phyloP scores from a whole-genome alignment of 2,888 invertebrate species.

The Nowickia ferox region DNA sequence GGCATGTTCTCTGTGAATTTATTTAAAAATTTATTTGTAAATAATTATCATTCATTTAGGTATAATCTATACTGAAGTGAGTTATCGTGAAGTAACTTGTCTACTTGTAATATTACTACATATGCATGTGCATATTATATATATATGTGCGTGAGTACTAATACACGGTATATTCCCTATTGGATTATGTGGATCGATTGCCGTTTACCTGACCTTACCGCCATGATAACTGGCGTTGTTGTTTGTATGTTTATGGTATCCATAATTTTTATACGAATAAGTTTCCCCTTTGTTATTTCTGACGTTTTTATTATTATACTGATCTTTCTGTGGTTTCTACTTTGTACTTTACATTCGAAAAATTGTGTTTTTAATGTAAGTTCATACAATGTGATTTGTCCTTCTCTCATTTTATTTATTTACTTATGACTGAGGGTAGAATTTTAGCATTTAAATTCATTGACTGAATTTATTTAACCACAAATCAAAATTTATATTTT shows the following conservation, averaged over 20 bases:
- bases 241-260: constrained; percentile 61
- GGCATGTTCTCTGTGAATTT: constrained; percentile 19
- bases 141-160: background rate
- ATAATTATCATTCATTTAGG: constrained; percentile 29
- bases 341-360: background rate
- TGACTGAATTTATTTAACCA: constrained; percentile 18
- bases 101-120: constrained; percentile 21
- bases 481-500: background rate
- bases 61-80: background rate
- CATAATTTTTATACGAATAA: constrained; percentile 66
- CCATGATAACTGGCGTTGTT: constrained; percentile 51
- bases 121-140: background rate
- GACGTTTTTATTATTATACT: constrained; percentile 47
- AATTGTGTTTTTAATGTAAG: background rate
- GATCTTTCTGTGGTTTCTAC: background rate
- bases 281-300: constrained; percentile 59
- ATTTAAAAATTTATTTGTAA: constrained; percentile 31
- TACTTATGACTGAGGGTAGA: constrained; percentile 13
- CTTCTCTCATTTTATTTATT: constrained; percentile 12
- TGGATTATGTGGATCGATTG: background rate
- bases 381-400: too few species aligned
- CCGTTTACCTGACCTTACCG: constrained; percentile 56
- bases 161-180: background rate
- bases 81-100: background rate
- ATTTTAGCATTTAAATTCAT: constrained; percentile 14